A percentile compares a stretch with the other conserved stretches of the same genome.
These are phyloP conservation scores for Megamerina dolium DNA, from an alignment of 2,888 invertebrate genomes.

Conservation along the genomic window DNA sequence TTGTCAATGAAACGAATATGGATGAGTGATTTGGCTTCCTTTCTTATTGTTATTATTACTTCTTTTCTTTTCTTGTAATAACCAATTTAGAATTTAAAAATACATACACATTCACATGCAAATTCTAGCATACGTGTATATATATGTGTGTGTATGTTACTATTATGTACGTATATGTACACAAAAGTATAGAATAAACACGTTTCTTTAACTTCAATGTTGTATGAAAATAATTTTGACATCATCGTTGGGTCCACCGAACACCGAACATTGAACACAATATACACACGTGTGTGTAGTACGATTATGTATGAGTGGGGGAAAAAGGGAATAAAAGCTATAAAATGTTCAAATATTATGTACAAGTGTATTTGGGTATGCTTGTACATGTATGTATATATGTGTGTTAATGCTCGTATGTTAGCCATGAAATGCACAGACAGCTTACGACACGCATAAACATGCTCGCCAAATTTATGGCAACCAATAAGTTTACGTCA, in stretches of 20 bases:
- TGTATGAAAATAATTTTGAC: neutral
- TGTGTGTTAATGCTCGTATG: too few species aligned
- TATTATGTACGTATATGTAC: neutral
- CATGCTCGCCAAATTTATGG: neutral
- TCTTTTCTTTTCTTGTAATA: too few species aligned
- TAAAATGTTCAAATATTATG: too few species aligned
- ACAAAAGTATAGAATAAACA: neutral
- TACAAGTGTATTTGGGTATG: too few species aligned
- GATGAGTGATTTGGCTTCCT: too few species aligned
- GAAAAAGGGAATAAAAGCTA: neutral
- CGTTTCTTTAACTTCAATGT: neutral
- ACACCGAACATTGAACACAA: neutral
- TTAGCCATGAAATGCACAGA: neutral
- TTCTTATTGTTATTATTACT: too few species aligned
- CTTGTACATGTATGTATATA: too few species aligned
- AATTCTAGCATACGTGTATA: neutral
- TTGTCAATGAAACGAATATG: too few species aligned
- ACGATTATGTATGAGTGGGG: neutral
- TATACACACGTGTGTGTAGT: neutral
- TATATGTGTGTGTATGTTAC: neutral
- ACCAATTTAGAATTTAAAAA: too few species aligned
- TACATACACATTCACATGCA: neutral
- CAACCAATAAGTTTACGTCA: conserved; percentile 1
- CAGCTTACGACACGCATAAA: neutral
- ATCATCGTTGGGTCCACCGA: neutral